Conservation (phyloP, 2,113 vertebrate genomes). For the Oplegnathus fasciatus region DNA sequence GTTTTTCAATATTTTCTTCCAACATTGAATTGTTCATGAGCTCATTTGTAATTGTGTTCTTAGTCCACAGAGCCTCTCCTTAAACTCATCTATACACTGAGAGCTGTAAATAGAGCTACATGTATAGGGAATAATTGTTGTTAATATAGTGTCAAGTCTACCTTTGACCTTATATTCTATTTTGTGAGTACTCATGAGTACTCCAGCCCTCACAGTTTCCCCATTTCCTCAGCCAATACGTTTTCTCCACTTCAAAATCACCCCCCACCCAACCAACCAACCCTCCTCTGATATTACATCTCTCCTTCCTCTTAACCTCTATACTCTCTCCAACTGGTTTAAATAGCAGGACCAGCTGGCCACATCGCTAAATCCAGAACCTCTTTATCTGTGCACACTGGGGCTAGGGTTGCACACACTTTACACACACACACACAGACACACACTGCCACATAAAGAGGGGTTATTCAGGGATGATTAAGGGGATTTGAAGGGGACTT, state of each 20-base stretch:
- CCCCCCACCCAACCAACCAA: background rate
- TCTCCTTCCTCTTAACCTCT: slow-evolving; percentile 56
- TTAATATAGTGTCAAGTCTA: background rate
- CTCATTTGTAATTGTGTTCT: background rate
- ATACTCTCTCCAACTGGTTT: slow-evolving; percentile 59
- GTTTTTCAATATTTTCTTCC: background rate
- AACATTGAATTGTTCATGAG: background rate
- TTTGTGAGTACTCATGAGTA: background rate
- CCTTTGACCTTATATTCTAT: background rate
- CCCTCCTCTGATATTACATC: slow-evolving; percentile 60
- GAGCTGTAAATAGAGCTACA: background rate
- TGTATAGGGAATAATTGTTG: background rate
- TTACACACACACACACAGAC: background rate
- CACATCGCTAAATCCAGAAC: slow-evolving; percentile 67
- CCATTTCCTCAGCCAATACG: slow-evolving; percentile 11
- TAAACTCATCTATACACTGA: background rate
- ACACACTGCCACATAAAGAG: background rate
- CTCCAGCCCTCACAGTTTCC: background rate
- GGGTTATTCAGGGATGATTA: background rate
- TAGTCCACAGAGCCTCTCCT: background rate
- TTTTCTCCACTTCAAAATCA: slow-evolving; percentile 4
- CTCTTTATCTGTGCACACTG: slow-evolving; percentile 57
- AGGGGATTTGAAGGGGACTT: background rate
- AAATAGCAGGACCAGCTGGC: slow-evolving; percentile 80
- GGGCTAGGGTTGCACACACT: slow-evolving; percentile 51